These are phyloP conservation scores for Pharmacophagus antenor DNA, from an alignment of 2,888 invertebrate genomes.

Conservation along the genomic window DNA sequence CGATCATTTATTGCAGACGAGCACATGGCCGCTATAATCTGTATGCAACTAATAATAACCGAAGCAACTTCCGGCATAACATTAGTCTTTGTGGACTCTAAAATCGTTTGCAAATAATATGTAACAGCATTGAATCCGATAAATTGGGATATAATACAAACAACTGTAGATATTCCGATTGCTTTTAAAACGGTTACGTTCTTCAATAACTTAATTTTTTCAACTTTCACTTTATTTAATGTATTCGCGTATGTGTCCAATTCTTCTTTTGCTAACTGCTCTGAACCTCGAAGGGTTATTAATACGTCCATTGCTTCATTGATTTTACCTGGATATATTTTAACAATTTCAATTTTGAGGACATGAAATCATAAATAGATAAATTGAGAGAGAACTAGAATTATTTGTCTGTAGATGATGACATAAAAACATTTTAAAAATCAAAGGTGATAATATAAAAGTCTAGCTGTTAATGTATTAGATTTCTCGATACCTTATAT, in stretches of 20 bases:
- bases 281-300: slow-evolving; percentile 48
- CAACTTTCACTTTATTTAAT: slow-evolving; percentile 27
- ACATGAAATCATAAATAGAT: too few species aligned
- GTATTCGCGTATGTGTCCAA: slow-evolving; percentile 46
- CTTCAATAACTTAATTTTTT: slow-evolving; percentile 36
- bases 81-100: slow-evolving; percentile 50
- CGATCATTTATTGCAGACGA: not conserved
- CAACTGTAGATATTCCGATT: slow-evolving; percentile 33
- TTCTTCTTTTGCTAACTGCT: slow-evolving; percentile 47
- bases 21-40: not conserved
- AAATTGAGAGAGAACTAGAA: too few species aligned
- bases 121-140: slow-evolving; percentile 49
- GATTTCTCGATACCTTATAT: not conserved
- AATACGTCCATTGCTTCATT: slow-evolving; percentile 46
- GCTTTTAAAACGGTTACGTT: slow-evolving; percentile 40
- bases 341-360: too few species aligned
- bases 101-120: slow-evolving; percentile 53
- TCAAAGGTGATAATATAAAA: too few species aligned
- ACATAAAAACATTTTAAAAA: too few species aligned
- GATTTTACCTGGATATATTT: slow-evolving; percentile 41
- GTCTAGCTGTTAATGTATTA: too few species aligned
- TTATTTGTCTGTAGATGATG: too few species aligned
- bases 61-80: slow-evolving; percentile 37
- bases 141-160: slow-evolving; percentile 40
- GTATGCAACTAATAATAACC: not conserved